Conservation (phyloP, 2,888 invertebrate genomes). For the Thymelicus sylvestris region DNA sequence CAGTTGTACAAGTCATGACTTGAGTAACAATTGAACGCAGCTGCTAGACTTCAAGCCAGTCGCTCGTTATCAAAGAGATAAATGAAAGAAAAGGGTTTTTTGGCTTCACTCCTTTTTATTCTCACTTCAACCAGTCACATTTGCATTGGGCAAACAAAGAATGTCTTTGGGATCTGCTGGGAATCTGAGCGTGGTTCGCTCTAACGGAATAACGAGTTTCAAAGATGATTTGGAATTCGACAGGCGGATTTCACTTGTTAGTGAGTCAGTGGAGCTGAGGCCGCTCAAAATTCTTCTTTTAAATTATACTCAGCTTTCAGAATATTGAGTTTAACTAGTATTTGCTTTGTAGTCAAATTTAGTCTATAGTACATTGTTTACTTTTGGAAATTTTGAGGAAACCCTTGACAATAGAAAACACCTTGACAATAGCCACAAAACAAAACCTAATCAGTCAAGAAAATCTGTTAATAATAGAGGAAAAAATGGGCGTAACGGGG, state of each 20-base stretch:
- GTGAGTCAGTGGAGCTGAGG: background rate
- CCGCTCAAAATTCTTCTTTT: background rate
- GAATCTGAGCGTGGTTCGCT: conserved; percentile 18
- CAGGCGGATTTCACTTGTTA: conserved; percentile 21
- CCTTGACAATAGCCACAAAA: too few species aligned
- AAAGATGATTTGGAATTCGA: conserved; percentile 33
- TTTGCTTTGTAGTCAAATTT: too few species aligned
- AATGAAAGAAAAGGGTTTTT: conserved; percentile 60
- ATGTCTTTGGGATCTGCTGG: conserved; percentile 19
- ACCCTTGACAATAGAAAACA: too few species aligned
- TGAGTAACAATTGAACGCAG: conserved; percentile 73
- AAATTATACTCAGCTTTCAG: too few species aligned
- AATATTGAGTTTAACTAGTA: too few species aligned
- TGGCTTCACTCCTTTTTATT: conserved; percentile 55
- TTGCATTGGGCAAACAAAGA: conserved; percentile 61
- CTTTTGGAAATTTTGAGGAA: too few species aligned
- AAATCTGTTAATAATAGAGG: too few species aligned
- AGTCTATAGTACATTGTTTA: too few species aligned
- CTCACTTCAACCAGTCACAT: conserved; percentile 59
- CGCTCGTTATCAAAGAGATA: conserved; percentile 69
- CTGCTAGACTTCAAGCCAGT: conserved; percentile 62
- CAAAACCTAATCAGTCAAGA: too few species aligned
- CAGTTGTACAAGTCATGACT: conserved; percentile 41
- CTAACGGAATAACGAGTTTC: conserved; percentile 31
- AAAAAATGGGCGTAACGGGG: too few species aligned